These are phyloP conservation scores for Cerastoderma edule DNA, from an alignment of 2,888 invertebrate genomes.

Conservation along the genomic window DNA sequence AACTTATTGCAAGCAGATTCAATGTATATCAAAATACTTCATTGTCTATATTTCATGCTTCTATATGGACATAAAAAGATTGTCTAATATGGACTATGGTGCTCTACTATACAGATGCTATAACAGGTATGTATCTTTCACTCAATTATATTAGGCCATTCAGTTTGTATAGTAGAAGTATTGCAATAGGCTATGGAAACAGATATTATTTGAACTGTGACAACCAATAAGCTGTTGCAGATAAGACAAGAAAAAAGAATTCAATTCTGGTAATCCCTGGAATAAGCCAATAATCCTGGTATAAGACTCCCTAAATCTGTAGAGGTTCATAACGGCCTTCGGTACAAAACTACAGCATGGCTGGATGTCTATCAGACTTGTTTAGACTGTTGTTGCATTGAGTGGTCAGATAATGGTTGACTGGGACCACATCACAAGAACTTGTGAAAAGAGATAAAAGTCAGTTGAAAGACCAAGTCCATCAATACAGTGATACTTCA, in stretches of 20 bases:
- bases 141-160: too few relatives aligned
- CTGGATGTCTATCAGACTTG: background rate
- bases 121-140: too few relatives aligned
- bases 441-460: constrained; percentile 25
- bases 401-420: constrained; percentile 20
- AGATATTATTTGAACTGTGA: constrained; percentile 17
- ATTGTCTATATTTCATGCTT: too few relatives aligned
- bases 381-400: background rate
- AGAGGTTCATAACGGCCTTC: background rate
- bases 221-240: constrained; percentile 9
- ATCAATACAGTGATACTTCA: constrained; percentile 21
- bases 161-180: too few relatives aligned
- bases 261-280: constrained; percentile 21
- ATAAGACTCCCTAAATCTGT: constrained; percentile 13
- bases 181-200: too few relatives aligned
- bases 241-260: constrained; percentile 25
- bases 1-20: too few relatives aligned
- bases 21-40: too few relatives aligned
- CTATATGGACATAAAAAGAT: too few relatives aligned
- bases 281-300: constrained; percentile 21
- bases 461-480: constrained; percentile 15
- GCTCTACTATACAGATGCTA: too few relatives aligned
- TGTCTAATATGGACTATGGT: too few relatives aligned
- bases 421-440: constrained; percentile 17
- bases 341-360: background rate